A percentile compares a stretch with the other conserved stretches of the same genome.
Evolutionary conservation across 1,140 invertebrate genomes (phyloP).

Genomic region (Eurosta solidaginis): DNA sequence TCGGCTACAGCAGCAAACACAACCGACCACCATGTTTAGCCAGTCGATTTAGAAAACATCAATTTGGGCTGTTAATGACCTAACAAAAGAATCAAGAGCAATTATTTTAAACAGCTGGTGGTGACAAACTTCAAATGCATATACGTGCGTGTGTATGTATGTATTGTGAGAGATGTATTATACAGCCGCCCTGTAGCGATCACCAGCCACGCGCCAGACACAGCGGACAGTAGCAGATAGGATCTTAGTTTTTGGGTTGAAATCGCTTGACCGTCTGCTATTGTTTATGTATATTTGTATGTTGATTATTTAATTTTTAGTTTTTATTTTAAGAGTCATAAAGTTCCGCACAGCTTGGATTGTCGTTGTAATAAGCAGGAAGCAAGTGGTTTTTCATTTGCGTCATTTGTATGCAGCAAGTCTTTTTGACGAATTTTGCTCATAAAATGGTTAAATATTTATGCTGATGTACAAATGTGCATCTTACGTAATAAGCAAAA

Average conservation of each 20-base stretch:
- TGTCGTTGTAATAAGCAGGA: no score
- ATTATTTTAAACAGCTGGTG: not conserved
- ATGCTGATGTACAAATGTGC: no score
- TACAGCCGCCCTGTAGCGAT: not conserved
- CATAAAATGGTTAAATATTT: no score
- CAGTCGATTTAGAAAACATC: not conserved
- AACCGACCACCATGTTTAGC: not conserved
- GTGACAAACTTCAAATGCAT: not conserved
- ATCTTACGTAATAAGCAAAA: no score
- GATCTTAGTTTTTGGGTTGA: not conserved
- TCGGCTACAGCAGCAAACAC: not conserved
- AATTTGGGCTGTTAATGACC: not conserved
- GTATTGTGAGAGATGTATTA: not conserved
- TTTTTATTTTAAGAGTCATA: not conserved
- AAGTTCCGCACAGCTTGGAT: not conserved
- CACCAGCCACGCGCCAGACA: not conserved
- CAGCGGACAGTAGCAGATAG: not conserved
- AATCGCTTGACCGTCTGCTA: not conserved
- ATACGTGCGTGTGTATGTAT: no score
- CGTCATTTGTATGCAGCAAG: no score
- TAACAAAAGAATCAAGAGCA: slow-evolving; percentile 2
- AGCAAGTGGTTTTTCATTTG: no score
- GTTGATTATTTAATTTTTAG: not conserved
- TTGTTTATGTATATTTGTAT: no score
- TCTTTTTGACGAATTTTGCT: no score